These are phyloP conservation scores for Menura novaehollandiae DNA, from an alignment of 2,113 vertebrate genomes.

Conservation along the genomic window DNA sequence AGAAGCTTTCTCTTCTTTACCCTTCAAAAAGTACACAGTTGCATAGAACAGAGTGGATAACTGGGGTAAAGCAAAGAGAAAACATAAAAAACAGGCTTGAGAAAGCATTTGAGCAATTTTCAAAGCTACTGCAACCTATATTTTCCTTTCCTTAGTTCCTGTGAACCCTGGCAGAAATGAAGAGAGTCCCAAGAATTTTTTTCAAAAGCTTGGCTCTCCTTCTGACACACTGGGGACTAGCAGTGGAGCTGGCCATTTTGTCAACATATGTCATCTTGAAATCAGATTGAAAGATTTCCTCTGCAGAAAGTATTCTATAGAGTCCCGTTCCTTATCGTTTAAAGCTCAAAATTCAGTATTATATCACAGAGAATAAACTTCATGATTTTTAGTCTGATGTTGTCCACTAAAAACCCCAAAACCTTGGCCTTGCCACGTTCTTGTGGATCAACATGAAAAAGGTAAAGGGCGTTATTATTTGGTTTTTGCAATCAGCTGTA, in stretches of 20 bases:
- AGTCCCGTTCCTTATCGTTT: background rate
- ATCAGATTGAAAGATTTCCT: background rate
- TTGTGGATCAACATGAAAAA: background rate
- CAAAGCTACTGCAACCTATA: background rate
- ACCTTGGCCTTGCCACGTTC: background rate
- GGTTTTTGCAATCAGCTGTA: background rate
- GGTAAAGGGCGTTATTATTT: background rate
- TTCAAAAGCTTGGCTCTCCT: background rate
- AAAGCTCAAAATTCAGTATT: background rate
- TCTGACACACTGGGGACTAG: background rate
- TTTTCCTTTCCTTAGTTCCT: background rate
- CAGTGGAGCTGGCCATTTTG: background rate
- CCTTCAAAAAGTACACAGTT: background rate
- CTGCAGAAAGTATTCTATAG: background rate
- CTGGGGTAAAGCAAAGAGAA: background rate
- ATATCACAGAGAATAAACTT: background rate
- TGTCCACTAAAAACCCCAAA: accelerated
- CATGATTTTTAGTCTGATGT: background rate
- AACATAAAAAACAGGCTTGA: background rate
- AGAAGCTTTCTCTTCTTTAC: background rate
- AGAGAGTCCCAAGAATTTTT: background rate
- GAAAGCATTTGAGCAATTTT: background rate
- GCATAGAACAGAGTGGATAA: background rate
- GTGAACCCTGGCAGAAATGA: background rate
- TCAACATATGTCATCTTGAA: accelerated